These are phyloP conservation scores for Drosophila ezoana DNA, from an alignment of 2,888 invertebrate species.

Conservation along the genomic window DNA sequence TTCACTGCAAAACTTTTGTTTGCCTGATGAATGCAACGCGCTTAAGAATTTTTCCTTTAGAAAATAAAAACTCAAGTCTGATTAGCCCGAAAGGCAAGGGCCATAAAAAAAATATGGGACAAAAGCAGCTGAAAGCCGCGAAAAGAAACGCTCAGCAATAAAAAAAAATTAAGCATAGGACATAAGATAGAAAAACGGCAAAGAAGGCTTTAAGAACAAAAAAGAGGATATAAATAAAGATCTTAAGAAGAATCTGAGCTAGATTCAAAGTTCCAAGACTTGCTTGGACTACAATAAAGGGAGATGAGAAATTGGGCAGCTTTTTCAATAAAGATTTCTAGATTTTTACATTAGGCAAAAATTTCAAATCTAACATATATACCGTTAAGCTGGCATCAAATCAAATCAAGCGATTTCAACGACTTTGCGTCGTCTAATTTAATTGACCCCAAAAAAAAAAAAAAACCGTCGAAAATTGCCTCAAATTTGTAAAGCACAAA, in stretches of 20 bases:
- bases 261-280: too few relatives aligned
- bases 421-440: slow-evolving; percentile 49
- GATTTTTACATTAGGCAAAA: not conserved
- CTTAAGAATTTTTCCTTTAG: slow-evolving; percentile 4
- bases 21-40: slow-evolving; percentile 43
- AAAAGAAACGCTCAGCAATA: not conserved
- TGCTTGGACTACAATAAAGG: too few relatives aligned
- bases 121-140: slow-evolving; percentile 6
- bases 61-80: slow-evolving; percentile 32
- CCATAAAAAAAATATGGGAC: slow-evolving; percentile 4
- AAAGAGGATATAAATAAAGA: not conserved
- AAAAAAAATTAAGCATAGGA: not conserved
- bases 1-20: slow-evolving; percentile 44
- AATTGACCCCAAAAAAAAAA: slow-evolving; percentile 74
- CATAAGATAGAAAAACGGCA: too few relatives aligned
- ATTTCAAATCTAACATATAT: not conserved
- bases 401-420: slow-evolving; percentile 25
- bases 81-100: slow-evolving; percentile 25
- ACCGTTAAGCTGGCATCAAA: slow-evolving; percentile 4
- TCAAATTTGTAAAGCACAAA: slow-evolving; percentile 63
- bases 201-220: too few relatives aligned
- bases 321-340: not conserved
- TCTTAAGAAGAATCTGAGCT: not conserved
- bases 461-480: slow-evolving; percentile 60
- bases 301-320: too few relatives aligned